Evolutionary conservation across 2,113 vertebrate species (phyloP).

Genomic region (Todiramphus saurophagus): DNA sequence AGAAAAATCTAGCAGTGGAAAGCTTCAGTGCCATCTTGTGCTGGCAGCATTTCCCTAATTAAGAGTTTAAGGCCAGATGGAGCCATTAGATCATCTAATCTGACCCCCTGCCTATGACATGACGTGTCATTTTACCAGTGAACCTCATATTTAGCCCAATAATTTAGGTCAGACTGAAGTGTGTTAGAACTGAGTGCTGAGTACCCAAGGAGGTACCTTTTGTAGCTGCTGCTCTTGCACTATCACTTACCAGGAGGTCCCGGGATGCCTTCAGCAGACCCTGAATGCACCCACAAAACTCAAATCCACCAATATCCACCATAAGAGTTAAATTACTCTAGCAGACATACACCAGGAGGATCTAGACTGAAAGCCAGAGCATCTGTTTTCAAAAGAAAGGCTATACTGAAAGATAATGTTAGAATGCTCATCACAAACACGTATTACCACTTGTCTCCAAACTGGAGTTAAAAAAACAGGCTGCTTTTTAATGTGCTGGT

Average conservation of each 20-base stretch:
- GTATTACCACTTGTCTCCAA: background rate
- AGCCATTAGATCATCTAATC: constrained; percentile 53
- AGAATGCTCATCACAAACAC: background rate
- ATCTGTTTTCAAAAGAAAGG: background rate
- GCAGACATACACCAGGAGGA: background rate
- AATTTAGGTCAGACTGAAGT: constrained; percentile 4
- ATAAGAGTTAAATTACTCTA: background rate
- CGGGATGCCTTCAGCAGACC: background rate
- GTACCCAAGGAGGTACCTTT: background rate
- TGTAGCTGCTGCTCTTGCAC: background rate
- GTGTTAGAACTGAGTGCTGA: background rate
- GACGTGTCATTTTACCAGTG: background rate
- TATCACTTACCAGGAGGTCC: background rate
- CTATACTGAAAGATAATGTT: background rate
- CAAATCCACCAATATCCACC: background rate
- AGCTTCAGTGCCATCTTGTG: background rate
- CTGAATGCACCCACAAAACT: background rate
- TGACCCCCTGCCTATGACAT: constrained; percentile 10
- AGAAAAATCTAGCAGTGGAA: background rate
- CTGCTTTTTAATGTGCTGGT: background rate
- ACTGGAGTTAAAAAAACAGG: background rate
- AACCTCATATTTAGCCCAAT: background rate
- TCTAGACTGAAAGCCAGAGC: background rate
- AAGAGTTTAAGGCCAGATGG: constrained; percentile 41
- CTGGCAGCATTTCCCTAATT: constrained; percentile 7